A percentile compares a stretch with the other conserved stretches of the same genome.
Evolutionary conservation across 2,113 vertebrate genomes (phyloP).

Genomic region (Ammodytes dubius): DNA sequence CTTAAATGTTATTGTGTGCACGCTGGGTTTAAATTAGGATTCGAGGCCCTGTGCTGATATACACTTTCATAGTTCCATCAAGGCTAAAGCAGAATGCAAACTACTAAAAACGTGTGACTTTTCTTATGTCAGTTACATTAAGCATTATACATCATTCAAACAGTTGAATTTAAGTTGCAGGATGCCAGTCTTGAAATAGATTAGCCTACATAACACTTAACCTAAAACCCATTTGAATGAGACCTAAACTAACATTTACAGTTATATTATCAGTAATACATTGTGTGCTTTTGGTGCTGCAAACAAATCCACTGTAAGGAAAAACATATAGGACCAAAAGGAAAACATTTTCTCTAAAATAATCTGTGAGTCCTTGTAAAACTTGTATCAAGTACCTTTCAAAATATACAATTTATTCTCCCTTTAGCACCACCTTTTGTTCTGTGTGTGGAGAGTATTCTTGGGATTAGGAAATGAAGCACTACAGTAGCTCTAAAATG

Average conservation of each 20-base stretch:
- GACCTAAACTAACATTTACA: not conserved
- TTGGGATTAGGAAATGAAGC: not conserved
- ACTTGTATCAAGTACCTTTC: not conserved
- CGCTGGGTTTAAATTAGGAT: not conserved
- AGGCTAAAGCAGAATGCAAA: not conserved
- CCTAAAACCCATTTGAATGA: not conserved
- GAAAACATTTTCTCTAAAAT: too few species aligned
- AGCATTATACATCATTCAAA: not conserved
- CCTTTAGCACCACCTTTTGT: constrained; percentile 5
- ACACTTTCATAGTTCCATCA: not conserved
- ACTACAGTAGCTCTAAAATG: too few species aligned
- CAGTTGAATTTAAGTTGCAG: not conserved
- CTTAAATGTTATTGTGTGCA: not conserved
- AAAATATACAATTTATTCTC: not conserved
- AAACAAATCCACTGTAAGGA: not conserved
- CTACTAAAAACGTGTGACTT: not conserved
- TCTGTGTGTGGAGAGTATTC: not conserved
- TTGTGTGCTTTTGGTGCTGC: not conserved
- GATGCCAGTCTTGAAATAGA: not conserved
- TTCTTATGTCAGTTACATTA: not conserved
- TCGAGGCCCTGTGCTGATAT: not conserved
- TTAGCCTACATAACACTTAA: not conserved
- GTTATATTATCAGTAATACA: not conserved
- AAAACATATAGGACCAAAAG: not conserved
- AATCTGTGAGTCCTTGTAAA: not conserved